Evolutionary conservation across 2,888 invertebrate genomes (phyloP).

Genomic region (Alloplasta piceator): DNA sequence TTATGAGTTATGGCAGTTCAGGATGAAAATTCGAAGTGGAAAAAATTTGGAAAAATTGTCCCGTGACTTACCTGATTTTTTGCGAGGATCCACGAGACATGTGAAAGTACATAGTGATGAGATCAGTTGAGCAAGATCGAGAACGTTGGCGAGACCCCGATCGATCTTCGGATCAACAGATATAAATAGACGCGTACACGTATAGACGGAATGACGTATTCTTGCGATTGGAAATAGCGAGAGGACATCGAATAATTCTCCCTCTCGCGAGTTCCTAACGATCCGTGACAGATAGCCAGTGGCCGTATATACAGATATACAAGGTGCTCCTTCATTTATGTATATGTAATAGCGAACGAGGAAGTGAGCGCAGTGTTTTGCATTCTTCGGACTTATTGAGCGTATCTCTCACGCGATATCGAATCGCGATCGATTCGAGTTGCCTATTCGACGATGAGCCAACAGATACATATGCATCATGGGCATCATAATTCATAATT

Average conservation of each 20-base stretch:
- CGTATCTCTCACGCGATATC: conserved; percentile 66
- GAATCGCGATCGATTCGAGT: conserved; percentile 63
- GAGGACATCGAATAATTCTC: conserved; percentile 63
- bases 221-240: conserved; percentile 46
- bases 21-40: too few relatives aligned
- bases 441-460: conserved; percentile 40
- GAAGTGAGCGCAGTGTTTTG: conserved; percentile 63
- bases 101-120: background rate
- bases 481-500: conserved; percentile 61
- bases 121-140: conserved; percentile 42
- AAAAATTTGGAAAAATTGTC: too few relatives aligned
- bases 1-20: too few relatives aligned
- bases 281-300: conserved; percentile 73
- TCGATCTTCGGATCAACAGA: conserved; percentile 52
- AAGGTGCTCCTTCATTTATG: background rate
- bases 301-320: conserved; percentile 4
- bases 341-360: conserved; percentile 48
- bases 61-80: too few relatives aligned
- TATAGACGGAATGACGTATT: conserved; percentile 50
- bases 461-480: conserved; percentile 30
- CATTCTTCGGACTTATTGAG: conserved; percentile 66
- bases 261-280: conserved; percentile 69
- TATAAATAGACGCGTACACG: conserved; percentile 27
- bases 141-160: conserved; percentile 41
- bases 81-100: background rate